A percentile compares a stretch with the other conserved stretches of the same genome.
These are phyloP conservation scores for Noctuana brunneofusca DNA, from an alignment of 2,888 invertebrate species.

Conservation along the genomic window DNA sequence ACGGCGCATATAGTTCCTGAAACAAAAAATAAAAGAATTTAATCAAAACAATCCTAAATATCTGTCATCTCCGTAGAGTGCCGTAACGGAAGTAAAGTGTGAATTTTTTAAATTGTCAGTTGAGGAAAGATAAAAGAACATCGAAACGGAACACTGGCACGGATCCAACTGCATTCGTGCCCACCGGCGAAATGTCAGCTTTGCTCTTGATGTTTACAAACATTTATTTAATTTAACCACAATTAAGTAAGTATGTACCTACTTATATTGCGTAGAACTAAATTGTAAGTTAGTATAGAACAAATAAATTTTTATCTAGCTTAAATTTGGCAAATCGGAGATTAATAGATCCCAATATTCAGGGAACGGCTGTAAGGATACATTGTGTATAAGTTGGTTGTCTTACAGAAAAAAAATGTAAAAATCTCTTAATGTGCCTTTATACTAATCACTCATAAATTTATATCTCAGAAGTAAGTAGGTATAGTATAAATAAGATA, in stretches of 20 bases:
- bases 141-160: conserved; percentile 63
- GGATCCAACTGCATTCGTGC: conserved; percentile 61
- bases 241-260: neutral
- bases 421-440: too few relatives aligned
- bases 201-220: conserved; percentile 65
- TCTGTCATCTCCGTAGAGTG: conserved; percentile 46
- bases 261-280: neutral
- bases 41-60: conserved; percentile 48
- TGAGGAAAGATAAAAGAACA: conserved; percentile 68
- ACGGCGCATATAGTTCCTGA: conserved; percentile 88
- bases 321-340: too few relatives aligned
- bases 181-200: conserved; percentile 48
- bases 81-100: conserved; percentile 61
- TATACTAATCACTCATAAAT: too few relatives aligned
- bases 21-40: conserved; percentile 56
- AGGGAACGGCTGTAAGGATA: too few relatives aligned
- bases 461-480: too few relatives aligned
- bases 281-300: too few relatives aligned
- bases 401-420: too few relatives aligned
- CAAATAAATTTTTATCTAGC: too few relatives aligned
- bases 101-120: conserved; percentile 65
- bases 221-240: conserved; percentile 49
- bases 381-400: too few relatives aligned
- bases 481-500: too few relatives aligned
- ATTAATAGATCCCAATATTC: too few relatives aligned